Conservation (phyloP, 2,797 vertebrate species). For the Podarcis siculus region DNA sequence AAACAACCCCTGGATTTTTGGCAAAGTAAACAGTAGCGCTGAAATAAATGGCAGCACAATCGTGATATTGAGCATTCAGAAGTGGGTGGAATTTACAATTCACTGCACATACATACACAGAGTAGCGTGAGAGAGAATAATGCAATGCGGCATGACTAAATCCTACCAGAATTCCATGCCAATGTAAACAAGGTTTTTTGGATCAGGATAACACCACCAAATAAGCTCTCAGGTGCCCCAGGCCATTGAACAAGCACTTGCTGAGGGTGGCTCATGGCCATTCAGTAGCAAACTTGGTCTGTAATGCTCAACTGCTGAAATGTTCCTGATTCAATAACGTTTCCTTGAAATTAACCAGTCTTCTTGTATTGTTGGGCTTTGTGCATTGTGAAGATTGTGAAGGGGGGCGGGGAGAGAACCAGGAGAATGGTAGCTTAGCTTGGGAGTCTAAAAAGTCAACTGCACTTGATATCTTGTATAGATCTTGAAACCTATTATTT, state of each 20-base stretch:
- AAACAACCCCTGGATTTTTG: neutral
- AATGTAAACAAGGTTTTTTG: neutral
- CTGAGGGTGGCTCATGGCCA: neutral
- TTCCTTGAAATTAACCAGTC: neutral
- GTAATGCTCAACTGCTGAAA: neutral
- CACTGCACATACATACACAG: neutral
- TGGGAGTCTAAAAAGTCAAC: neutral
- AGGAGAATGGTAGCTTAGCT: neutral
- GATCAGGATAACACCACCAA: neutral
- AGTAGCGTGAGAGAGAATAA: neutral
- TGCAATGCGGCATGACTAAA: neutral
- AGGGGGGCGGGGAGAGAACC: no score
- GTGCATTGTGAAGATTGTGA: neutral
- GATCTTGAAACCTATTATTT: neutral
- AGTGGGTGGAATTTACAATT: neutral
- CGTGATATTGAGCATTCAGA: conserved; percentile 5
- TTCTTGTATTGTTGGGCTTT: neutral
- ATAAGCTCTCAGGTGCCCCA: neutral
- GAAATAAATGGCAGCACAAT: conserved; percentile 67
- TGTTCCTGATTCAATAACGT: neutral
- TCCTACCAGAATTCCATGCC: neutral
- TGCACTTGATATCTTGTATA: neutral
- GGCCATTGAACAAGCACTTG: neutral
- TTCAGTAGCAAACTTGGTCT: neutral
- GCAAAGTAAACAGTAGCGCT: conserved; percentile 53